phyloP scores from a whole-genome alignment of 2,797 vertebrate genomes.

The Bradypodion ventrale region DNA sequence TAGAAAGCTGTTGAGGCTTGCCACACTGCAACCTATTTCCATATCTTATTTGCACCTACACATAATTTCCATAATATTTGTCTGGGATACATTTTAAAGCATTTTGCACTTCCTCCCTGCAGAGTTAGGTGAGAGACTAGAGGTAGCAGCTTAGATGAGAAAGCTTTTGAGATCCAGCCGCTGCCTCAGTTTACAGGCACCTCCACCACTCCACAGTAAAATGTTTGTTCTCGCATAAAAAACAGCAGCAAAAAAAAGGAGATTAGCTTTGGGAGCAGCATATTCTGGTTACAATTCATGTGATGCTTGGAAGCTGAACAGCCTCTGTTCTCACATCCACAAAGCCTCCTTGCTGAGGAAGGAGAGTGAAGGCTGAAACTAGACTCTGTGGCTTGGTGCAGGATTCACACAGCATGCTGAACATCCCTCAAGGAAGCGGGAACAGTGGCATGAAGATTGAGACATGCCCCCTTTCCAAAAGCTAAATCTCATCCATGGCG shows the following conservation, averaged over 20 bases:
- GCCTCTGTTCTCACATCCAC: background rate
- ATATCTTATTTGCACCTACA: slow-evolving; percentile 17
- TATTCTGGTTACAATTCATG: background rate
- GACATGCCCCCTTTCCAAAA: too few relatives aligned
- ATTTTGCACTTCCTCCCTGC: slow-evolving; percentile 23
- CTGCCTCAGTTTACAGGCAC: slow-evolving; percentile 9
- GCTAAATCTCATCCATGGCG: background rate
- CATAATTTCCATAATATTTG: slow-evolving; percentile 42
- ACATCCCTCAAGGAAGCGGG: background rate
- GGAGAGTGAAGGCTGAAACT: background rate
- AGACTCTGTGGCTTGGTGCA: background rate
- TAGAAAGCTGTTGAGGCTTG: background rate
- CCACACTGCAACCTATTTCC: background rate
- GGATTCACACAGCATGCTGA: background rate
- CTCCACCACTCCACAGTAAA: background rate
- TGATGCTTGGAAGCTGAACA: background rate
- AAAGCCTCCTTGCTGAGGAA: background rate
- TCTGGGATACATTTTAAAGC: slow-evolving; percentile 31
- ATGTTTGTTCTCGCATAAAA: slow-evolving; percentile 13
- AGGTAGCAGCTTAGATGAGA: background rate
- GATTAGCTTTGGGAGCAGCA: background rate
- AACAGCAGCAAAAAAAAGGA: background rate
- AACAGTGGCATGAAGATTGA: too few relatives aligned
- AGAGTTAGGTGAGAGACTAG: slow-evolving; percentile 4
- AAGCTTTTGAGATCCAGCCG: background rate